Base-by-base conservation (phyloP, 2,888 invertebrate species). In the Exephanes ischioxanthus region DNA sequence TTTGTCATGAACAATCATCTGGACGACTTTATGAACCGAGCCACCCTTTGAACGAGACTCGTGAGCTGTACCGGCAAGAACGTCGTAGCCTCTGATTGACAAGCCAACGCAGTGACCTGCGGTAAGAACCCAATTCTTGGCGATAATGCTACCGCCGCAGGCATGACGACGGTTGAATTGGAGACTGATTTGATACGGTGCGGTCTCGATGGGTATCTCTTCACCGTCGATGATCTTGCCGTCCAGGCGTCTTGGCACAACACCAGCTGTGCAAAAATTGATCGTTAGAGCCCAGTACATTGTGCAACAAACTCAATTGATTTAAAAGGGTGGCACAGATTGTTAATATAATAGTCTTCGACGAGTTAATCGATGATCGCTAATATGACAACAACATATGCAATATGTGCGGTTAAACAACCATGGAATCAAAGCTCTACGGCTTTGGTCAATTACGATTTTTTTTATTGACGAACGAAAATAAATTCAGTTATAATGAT, bases 101-200 rank as follows among this genome's bases (percentile, higher is more conserved):
- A 16, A 16, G 0, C 6, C 53, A 9, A 53, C 87, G 86, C 96
- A 96, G 88, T 96, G 96, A 0, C 95, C 96, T 2, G 96, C 96
- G 0, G 95, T 96, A 0, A 96, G 63, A 0, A 96, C 92, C 14
- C 94, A 94, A 55, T 94, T 92, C 11, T 89, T 92, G 14, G 94
- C 94, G 19, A 96, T 93, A 26, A 95, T 94, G 7, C 95, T 94
- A 0, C 95, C 96, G 0, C 96, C 96, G 87, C 96, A 96, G 0
- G 92, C 89, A 87, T 96, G 96, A 0, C 91, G 89, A 0, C 95
- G 95, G 0, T 6, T 2, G 0, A 19, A 0, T 19, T 86, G 89
- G 5, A 91, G 1, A 45, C 88, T 90, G 11, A 91, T 87, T 87
- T 95, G 95, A 88, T 95, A 94, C 0, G 95, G 95, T 1, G 94